phyloP scores from a whole-genome alignment of 2,888 invertebrate genomes.

The Anthrax anthrax region DNA sequence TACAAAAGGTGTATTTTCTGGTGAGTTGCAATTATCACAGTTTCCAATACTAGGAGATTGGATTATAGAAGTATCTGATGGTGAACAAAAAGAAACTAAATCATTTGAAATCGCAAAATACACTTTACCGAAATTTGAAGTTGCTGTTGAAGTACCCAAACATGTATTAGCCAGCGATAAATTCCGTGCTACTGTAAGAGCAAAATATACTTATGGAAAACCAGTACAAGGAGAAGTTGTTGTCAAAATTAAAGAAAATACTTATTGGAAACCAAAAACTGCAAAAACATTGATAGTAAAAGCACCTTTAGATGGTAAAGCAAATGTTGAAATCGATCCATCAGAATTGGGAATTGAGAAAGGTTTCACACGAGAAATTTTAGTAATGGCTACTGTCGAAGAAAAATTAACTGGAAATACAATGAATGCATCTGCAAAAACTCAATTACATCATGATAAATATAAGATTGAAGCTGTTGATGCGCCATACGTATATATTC shows the following conservation, averaged over 20 bases:
- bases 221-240: constrained; percentile 77
- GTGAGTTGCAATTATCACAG: constrained; percentile 55
- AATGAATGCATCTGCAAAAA: constrained; percentile 60
- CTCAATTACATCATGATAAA: constrained; percentile 62
- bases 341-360: constrained; percentile 58
- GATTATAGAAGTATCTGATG: constrained; percentile 47
- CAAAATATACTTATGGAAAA: constrained; percentile 73
- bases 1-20: constrained; percentile 54
- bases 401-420: constrained; percentile 71
- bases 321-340: constrained; percentile 62
- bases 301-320: constrained; percentile 46
- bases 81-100: constrained; percentile 5
- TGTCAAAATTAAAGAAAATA: constrained; percentile 47
- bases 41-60: constrained; percentile 73
- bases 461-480: constrained; percentile 63
- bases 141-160: constrained; percentile 60
- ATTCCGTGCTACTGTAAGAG: constrained; percentile 57
- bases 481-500: constrained; percentile 78
- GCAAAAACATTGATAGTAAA: constrained; percentile 46
- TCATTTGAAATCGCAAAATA: constrained; percentile 60
- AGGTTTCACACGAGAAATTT: constrained; percentile 11
- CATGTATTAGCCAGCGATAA: constrained; percentile 64
- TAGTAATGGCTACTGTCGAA: constrained; percentile 62
- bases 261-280: not conserved
- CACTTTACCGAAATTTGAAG: constrained; percentile 78